Percentiles rank a stretch among this genome's conserved stretches.
Conservation (phyloP, 2,888 invertebrate genomes). For the Deilephila porcellus region DNA sequence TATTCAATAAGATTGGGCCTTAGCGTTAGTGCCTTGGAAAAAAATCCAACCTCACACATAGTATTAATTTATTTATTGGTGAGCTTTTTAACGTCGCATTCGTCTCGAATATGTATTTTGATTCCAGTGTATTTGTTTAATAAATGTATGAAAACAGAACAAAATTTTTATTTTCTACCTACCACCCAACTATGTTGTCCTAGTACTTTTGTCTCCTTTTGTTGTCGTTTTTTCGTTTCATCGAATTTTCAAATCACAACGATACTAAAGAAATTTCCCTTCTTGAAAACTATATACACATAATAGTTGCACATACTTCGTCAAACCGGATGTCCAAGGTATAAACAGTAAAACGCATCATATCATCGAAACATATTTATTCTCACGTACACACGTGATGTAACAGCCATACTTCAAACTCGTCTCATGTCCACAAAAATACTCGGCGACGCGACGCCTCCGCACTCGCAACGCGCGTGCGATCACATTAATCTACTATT, state of each 20-base stretch:
- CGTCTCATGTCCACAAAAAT: conserved; percentile 18
- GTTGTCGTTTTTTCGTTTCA: background rate
- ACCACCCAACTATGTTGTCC: too few relatives aligned
- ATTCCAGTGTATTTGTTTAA: conserved; percentile 19
- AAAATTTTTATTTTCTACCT: background rate
- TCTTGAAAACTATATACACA: too few relatives aligned
- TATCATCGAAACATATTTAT: conserved; percentile 25
- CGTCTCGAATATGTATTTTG: conserved; percentile 21
- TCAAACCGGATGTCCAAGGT: background rate
- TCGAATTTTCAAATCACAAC: background rate
- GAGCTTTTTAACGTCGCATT: background rate
- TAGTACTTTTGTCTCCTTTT: too few relatives aligned
- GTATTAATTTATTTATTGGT: background rate
- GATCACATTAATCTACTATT: conserved; percentile 10
- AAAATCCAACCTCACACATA: background rate
- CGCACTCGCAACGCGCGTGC: conserved; percentile 14
- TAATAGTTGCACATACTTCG: too few relatives aligned
- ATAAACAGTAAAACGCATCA: background rate
- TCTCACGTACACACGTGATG: conserved; percentile 15
- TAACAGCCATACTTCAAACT: conserved; percentile 22
- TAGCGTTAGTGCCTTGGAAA: conserved; percentile 15
- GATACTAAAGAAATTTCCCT: too few relatives aligned
- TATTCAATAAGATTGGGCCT: conserved; percentile 14
- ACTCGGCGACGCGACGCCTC: background rate
- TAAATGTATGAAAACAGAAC: conserved; percentile 8